These are phyloP conservation scores for Sarcophaga subvicina DNA, from an alignment of 2,888 invertebrate species.

Conservation along the genomic window DNA sequence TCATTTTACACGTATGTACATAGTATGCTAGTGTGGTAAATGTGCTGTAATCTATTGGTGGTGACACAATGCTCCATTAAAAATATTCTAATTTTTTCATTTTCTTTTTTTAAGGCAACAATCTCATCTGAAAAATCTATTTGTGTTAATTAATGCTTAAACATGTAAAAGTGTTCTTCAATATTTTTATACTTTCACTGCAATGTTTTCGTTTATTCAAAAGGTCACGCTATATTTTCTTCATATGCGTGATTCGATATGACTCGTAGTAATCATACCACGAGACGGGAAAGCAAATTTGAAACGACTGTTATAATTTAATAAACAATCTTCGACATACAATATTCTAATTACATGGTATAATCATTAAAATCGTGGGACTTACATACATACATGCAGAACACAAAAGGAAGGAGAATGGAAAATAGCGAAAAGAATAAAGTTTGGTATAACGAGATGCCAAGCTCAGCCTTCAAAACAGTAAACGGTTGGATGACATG, in stretches of 20 bases:
- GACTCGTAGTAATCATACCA: neutral
- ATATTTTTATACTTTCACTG: slow-evolving; percentile 60
- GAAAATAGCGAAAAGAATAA: too few relatives aligned
- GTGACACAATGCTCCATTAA: slow-evolving; percentile 9
- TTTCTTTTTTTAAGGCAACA: slow-evolving; percentile 20
- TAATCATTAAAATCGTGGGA: too few relatives aligned
- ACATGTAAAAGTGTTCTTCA: slow-evolving; percentile 56
- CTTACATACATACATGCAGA: too few relatives aligned
- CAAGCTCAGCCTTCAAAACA: too few relatives aligned
- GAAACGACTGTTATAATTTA: too few relatives aligned
- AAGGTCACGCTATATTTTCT: slow-evolving; percentile 59
- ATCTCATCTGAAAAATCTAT: slow-evolving; percentile 54
- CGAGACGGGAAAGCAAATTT: too few relatives aligned
- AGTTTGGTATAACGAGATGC: too few relatives aligned
- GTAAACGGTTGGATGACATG: too few relatives aligned
- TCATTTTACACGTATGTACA: neutral
- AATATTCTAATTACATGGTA: too few relatives aligned
- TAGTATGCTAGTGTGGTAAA: neutral
- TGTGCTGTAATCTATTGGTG: neutral
- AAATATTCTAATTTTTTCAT: slow-evolving; percentile 19
- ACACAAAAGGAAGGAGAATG: too few relatives aligned
- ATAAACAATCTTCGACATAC: too few relatives aligned
- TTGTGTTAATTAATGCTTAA: slow-evolving; percentile 64
- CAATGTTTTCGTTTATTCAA: slow-evolving; percentile 18
- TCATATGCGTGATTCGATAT: slow-evolving; percentile 30